Base-by-base conservation (phyloP, 2,888 invertebrate species). In the Conistra vaccinii region DNA sequence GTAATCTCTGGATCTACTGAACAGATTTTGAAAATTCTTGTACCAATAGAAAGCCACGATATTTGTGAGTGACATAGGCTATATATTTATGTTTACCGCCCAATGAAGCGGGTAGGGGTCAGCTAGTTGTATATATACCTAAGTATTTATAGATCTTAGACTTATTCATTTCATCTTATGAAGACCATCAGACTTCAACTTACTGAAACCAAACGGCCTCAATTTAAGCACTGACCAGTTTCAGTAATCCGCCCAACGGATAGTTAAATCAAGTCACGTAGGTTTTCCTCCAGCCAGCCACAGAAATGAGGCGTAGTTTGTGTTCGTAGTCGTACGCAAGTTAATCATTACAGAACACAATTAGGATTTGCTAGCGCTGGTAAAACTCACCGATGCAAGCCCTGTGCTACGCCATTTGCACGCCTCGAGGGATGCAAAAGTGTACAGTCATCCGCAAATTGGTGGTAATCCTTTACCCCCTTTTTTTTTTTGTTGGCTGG, bases 211-310 rank as follows among this genome's bases (percentile, higher is more conserved):
- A 53, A 53, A 53, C 53, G n/a, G 53, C n/a, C 53, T 53, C n/a
- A 53, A 53, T 53, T 53, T 26, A 53, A 53, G 12, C 45, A 32
- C 17, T 7, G 4, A 20, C 12, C 3, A 12, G 23, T 39, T 32
- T 45, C 32, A n/a, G 32, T n/a, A 29, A 48, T 32, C 20, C 1
- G 2, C 4, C 26, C 26, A 26, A 48, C 4, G 45, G 20, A 35
- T 69, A 12, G 1, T 20, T n/a, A 61, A 62, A 62, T 23, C 67
- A 29, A 53, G 29, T 70, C 39, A 66, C 67, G 39, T 53, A 39
- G 23, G 2, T 5, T 14, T 26, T 53, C 29, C 23, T 17, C 9
- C 9, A 32, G 20, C 32, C n/a, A n/a, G 5, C 32, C 32, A 26
- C n/a, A 35, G 32, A 62, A 45, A 45, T 20, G 3, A 12, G 14